These are phyloP conservation scores for Arothron firmamentum DNA, from an alignment of 2,113 vertebrate genomes.

Conservation along the genomic window DNA sequence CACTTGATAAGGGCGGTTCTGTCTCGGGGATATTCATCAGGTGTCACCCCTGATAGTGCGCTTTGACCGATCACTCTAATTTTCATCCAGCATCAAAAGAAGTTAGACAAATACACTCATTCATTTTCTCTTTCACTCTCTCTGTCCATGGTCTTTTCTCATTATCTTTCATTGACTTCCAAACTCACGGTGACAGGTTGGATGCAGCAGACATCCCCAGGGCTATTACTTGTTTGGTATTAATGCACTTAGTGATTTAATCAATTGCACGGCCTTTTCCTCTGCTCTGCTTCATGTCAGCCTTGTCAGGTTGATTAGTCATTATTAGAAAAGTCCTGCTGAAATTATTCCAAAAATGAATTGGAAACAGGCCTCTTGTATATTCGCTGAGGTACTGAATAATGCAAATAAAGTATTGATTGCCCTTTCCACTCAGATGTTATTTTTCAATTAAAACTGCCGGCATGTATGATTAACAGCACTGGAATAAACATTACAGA, in stretches of 20 bases:
- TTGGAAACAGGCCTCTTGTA: slow-evolving; percentile 27
- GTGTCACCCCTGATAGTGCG: slow-evolving; percentile 49
- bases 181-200: slow-evolving; percentile 23
- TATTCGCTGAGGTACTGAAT: slow-evolving; percentile 40
- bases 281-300: slow-evolving; percentile 28
- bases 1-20: slow-evolving; percentile 66
- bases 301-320: slow-evolving; percentile 53
- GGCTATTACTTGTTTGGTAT: slow-evolving; percentile 54
- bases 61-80: slow-evolving; percentile 63
- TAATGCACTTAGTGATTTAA: slow-evolving; percentile 61
- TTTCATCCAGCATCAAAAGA: slow-evolving; percentile 31
- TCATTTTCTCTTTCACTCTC: slow-evolving; percentile 16
- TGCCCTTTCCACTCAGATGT: slow-evolving; percentile 26
- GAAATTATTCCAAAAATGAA: slow-evolving; percentile 45
- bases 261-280: slow-evolving; percentile 51
- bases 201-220: slow-evolving; percentile 25
- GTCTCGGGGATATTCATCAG: slow-evolving; percentile 72
- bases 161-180: slow-evolving; percentile 2
- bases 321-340: slow-evolving; percentile 49
- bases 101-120: slow-evolving; percentile 37
- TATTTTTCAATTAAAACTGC: slow-evolving; percentile 50
- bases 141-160: slow-evolving; percentile 19
- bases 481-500: slow-evolving; percentile 8
- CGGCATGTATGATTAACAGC: background rate
- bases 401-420: slow-evolving; percentile 33